Percentiles rank a stretch among this genome's conserved stretches.
phyloP scores from a whole-genome alignment of 2,113 vertebrate genomes.

The Glaucidium brasilianum region DNA sequence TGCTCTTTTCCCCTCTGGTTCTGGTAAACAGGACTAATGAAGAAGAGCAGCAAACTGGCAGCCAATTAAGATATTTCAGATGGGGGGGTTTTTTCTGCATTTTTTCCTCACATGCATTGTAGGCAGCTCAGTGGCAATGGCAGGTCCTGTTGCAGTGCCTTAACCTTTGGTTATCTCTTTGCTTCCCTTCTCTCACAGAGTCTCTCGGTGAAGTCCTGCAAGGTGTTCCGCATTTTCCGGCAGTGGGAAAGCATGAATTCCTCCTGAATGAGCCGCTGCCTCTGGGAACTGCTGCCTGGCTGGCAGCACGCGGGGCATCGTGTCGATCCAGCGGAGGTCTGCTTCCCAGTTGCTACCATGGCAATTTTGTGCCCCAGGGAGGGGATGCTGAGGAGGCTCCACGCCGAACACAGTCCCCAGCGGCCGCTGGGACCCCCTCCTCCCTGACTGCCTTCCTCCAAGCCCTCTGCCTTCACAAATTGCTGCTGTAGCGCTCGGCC shows the following conservation, averaged over 20 bases:
- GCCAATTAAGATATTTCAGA: neutral
- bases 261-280: constrained; percentile 57
- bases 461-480: neutral
- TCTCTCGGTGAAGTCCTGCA: constrained; percentile 89
- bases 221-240: constrained; percentile 91
- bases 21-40: accelerated
- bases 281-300: neutral
- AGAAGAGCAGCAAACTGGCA: neutral
- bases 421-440: neutral
- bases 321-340: accelerated
- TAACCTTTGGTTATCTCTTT: accelerated
- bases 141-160: accelerated
- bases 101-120: neutral
- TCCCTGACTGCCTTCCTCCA: neutral
- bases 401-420: accelerated
- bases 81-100: accelerated
- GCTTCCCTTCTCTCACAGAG: constrained; percentile 58
- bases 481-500: neutral
- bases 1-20: neutral
- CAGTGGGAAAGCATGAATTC: constrained; percentile 86
- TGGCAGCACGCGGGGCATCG: accelerated
- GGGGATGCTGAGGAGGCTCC: neutral
- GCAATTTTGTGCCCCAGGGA: neutral
- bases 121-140: accelerated
- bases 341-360: accelerated